Evolutionary conservation across 1,140 invertebrate species (phyloP).

Genomic region (Drosophila sucinea): DNA sequence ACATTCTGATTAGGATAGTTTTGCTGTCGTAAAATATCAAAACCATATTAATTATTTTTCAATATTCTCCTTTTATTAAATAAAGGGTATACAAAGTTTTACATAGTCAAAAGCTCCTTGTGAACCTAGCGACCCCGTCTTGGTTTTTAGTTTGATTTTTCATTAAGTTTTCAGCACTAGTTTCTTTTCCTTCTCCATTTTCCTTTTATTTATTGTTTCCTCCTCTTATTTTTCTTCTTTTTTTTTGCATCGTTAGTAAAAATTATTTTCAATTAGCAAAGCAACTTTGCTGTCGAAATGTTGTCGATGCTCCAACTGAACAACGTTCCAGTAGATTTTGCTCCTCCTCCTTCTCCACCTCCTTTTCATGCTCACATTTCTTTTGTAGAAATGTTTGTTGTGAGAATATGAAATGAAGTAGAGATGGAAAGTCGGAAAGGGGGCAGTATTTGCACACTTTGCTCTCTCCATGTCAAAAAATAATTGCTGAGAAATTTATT

Average conservation of each 20-base stretch:
- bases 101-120: background rate
- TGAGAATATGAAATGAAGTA: constrained; percentile 4
- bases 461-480: constrained; percentile 4
- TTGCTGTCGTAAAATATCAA: no score
- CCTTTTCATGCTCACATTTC: background rate
- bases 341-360: background rate
- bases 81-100: background rate
- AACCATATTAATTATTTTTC: no score
- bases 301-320: constrained; percentile 14
- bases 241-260: constrained; percentile 11
- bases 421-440: background rate
- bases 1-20: no score
- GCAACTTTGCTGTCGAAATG: constrained; percentile 14
- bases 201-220: background rate
- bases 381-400: constrained; percentile 1
- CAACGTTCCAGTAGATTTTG: constrained; percentile 2
- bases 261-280: constrained; percentile 39
- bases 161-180: constrained; percentile 19
- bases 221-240: background rate
- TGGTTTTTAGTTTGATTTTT: constrained; percentile 16
- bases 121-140: background rate
- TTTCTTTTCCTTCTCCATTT: constrained; percentile 9
- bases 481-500: background rate
- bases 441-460: background rate
- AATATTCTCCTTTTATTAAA: no score